Evolutionary conservation across 2,888 invertebrate genomes (phyloP), one percentile per base, ranked within the genome.

Genomic region (Mythimna loreyi): DNA sequence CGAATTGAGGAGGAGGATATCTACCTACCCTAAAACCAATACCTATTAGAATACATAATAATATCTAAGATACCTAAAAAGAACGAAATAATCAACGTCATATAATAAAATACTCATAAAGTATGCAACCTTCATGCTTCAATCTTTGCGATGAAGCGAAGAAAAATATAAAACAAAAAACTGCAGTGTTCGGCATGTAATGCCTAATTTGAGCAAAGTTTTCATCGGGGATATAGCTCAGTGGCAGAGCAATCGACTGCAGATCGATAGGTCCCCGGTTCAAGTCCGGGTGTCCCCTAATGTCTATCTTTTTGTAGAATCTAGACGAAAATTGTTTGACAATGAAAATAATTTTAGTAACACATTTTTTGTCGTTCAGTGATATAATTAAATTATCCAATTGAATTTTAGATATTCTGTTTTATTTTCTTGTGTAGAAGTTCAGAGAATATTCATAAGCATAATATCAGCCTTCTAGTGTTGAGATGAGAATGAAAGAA

Each of bases 221-320:
- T 0, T 3, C 65, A 75, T 61, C 77, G 93, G 93, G 93, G 92
- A 92, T 92, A 92, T 93, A 92, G 92, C 93, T 93, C 93, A 93
- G 93, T 93, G 94, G 94, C 84, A 94, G 95, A 95, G 95, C 95
- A 95, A 93, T 95, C 94, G 94, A 94, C 95, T 95, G 95, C 94
- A 95, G 94, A 94, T 95, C 95, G 94, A 94, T 94, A 94, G 95
- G 95, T 84, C 94, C 92, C 94, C 90, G 93, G 94, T 94, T 94
- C 94, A 94, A 94, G 90, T 92, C 94, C 94, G 93, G 93, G 93
- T 93, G 93, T 93, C 93, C 94, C 93, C 94, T 50, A 30, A 89
- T 97, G 97, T 97, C 97, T 7, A n/a, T 19, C 0, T 65, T 78
- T 66, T 67, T 47, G 19, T 28, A 8, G 0, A 5, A 53, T 21